Base-by-base conservation (phyloP, 2,888 invertebrate genomes). In the Leucophora obtusa region DNA sequence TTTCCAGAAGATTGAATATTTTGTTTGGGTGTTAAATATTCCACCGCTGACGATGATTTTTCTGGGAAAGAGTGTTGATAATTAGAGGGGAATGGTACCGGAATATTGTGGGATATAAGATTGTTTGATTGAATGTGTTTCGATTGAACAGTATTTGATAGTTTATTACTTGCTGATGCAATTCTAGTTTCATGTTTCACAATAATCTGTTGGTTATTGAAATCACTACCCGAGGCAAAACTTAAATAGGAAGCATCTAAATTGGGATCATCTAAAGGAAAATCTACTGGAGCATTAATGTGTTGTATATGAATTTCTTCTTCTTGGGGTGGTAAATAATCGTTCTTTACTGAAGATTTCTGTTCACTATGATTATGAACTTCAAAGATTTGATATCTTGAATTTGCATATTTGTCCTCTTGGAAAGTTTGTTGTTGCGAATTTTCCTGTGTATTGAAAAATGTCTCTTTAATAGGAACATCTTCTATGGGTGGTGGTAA, bases 311-410 rank as follows among this genome's bases (percentile, higher is more conserved):
- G 86, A 15, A 84, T 84, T 59, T 77, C 71, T 47, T 82, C 58
- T 7, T 54, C 1, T n/a, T 17, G 24, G 6, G 85, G 11, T 47
- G 47, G 62, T 17, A 15, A 33, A 24, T 24, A 14, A 53, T 38
- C 11, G 24, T 4, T 15, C 15, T 11, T 78, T 58, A 10, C 33
- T 38, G 38, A 11, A 9, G 11, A 68, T 83, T 79, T 72, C 70
- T 82, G 35, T 17, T 11, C 79, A 38, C 85, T 85, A 7, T 85
- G 84, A 70, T 86, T 88, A 82, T 87, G 88, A 66, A 88, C 87
- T 82, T 87, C 86, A 15, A 86, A 88, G 43, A 86, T 84, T 68
- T 88, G 85, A 71, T 87, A 87, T 35, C 83, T 84, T 0, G 86
- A 84, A 58, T 86, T 85, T 43, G 79, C 88, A 60, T 85, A 86